Percentiles rank a stretch among this genome's conserved stretches.
These are phyloP conservation scores for Polietes domitor DNA, from an alignment of 2,888 invertebrate genomes.

Conservation along the genomic window DNA sequence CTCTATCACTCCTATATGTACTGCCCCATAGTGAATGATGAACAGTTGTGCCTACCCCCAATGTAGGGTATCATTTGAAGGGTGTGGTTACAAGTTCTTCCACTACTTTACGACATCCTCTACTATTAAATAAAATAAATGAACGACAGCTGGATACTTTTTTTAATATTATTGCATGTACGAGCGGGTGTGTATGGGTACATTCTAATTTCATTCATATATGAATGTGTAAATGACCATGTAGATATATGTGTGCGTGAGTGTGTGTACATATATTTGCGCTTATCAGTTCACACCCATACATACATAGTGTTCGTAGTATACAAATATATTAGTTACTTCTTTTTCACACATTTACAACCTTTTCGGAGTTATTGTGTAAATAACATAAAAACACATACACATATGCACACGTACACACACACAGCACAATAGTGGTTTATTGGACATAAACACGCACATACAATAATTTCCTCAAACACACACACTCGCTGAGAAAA, in stretches of 20 bases:
- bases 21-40: too few species aligned
- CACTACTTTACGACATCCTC: not conserved
- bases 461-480: not conserved
- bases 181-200: not conserved
- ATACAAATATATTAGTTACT: not conserved
- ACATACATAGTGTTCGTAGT: not conserved
- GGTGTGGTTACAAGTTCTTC: not conserved
- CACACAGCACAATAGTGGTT: constrained; percentile 2
- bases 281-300: not conserved
- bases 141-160: constrained; percentile 13
- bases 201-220: constrained; percentile 7
- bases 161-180: not conserved
- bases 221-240: not conserved
- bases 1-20: too few species aligned
- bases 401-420: too few species aligned
- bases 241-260: not conserved
- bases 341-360: constrained; percentile 28
- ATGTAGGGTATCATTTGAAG: not conserved
- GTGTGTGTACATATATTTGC: not conserved
- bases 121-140: constrained; percentile 11
- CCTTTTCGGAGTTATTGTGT: constrained; percentile 12
- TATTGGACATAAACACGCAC: constrained; percentile 25
- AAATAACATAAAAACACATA: constrained; percentile 11
- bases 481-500: not conserved
- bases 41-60: too few species aligned